Percentiles rank a stretch among this genome's conserved stretches.
Conservation (phyloP, 2,797 vertebrate genomes). For the Adelosebastes latens region DNA sequence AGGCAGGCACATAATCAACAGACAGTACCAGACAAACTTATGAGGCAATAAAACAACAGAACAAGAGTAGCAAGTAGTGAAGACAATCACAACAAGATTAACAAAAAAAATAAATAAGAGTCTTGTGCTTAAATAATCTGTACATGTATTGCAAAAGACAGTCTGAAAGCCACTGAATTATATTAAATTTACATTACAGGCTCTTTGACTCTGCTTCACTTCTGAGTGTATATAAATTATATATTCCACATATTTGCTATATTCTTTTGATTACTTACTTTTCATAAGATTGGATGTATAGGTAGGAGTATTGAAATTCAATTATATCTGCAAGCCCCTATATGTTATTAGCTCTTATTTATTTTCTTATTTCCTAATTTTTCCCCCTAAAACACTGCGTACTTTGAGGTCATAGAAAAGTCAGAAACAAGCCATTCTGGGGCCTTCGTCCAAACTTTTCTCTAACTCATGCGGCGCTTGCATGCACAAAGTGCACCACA, state of each 20-base stretch:
- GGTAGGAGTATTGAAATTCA: background rate
- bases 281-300: background rate
- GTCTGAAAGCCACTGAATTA: background rate
- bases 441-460: slow-evolving; percentile 15
- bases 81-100: background rate
- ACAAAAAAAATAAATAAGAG: too few species aligned
- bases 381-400: background rate
- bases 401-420: slow-evolving; percentile 19
- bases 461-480: slow-evolving; percentile 3
- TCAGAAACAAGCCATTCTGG: slow-evolving; percentile 5
- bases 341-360: background rate
- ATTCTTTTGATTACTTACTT: background rate
- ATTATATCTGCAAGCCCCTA: background rate
- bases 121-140: background rate
- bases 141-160: background rate
- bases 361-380: background rate
- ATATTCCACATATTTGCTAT: background rate
- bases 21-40: too few species aligned
- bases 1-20: too few species aligned
- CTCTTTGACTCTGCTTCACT: background rate
- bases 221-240: background rate
- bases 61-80: background rate
- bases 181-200: background rate
- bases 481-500: slow-evolving; percentile 50
- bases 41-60: too few species aligned